Percentiles rank a stretch among this genome's conserved stretches.
These are phyloP conservation scores for Sceliomorpha sp. DNA, from an alignment of 2,888 invertebrate species.

Conservation along the genomic window DNA sequence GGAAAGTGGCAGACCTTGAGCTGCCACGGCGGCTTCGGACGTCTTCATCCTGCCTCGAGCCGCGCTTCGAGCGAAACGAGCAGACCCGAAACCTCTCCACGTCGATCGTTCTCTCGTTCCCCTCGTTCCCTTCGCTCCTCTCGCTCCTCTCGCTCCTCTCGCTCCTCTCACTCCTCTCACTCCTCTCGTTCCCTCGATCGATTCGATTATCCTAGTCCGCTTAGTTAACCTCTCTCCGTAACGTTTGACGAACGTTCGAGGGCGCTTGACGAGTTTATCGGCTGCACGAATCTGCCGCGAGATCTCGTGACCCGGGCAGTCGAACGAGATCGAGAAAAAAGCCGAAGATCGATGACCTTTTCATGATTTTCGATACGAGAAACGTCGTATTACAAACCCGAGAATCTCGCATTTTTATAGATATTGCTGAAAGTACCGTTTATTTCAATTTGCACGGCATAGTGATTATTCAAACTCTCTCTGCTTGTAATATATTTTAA, in stretches of 20 bases:
- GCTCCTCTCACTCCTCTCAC: too few species aligned
- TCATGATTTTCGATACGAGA: conserved; percentile 15
- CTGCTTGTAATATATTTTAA: too few species aligned
- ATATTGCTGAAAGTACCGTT: too few species aligned
- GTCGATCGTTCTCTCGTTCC: conserved; percentile 12
- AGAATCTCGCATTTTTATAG: too few species aligned
- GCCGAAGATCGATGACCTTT: conserved; percentile 28
- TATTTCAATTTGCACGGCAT: too few species aligned
- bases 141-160: too few species aligned
- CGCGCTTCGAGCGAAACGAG: conserved; percentile 61
- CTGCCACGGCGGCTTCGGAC: conserved; percentile 78
- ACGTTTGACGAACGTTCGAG: conserved; percentile 51
- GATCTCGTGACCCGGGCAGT: conserved; percentile 40
- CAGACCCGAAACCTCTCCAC: conserved; percentile 12
- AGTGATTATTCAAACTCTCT: too few species aligned
- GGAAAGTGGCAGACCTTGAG: conserved; percentile 79
- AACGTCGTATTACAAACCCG: too few species aligned
- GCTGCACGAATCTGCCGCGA: conserved; percentile 35
- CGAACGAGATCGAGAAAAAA: conserved; percentile 24
- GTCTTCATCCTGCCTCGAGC: conserved; percentile 78
- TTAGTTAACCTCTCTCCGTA: conserved; percentile 39
- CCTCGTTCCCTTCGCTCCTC: too few species aligned
- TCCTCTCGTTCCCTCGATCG: conserved; percentile 30
- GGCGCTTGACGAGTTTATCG: conserved; percentile 54
- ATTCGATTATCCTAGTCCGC: conserved; percentile 49